phyloP scores from a whole-genome alignment of 1,140 invertebrate genomes.

The Papilio glaucus region DNA sequence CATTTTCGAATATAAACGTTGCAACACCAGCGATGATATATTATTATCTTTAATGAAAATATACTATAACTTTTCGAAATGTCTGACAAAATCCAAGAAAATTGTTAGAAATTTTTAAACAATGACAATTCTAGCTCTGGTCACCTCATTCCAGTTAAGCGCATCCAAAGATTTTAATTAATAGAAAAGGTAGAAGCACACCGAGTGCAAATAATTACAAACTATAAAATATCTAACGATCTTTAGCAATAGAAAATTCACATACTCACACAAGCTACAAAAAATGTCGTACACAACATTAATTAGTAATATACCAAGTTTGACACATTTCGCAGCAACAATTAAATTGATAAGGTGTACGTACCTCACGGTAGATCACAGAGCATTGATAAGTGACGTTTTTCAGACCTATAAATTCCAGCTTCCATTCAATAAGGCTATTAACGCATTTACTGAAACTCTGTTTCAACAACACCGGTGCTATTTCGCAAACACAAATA shows the following conservation, averaged over 20 bases:
- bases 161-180: too few species aligned
- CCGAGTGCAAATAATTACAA: not conserved
- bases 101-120: too few species aligned
- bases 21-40: too few species aligned
- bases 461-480: not conserved
- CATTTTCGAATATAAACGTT: too few species aligned
- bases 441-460: slow-evolving; percentile 14
- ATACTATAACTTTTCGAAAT: too few species aligned
- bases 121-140: too few species aligned
- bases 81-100: too few species aligned
- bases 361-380: not conserved
- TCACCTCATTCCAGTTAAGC: too few species aligned
- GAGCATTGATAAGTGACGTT: not conserved
- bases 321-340: not conserved
- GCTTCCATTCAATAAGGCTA: slow-evolving; percentile 18
- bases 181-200: too few species aligned
- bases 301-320: not conserved
- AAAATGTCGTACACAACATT: not conserved
- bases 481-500: slow-evolving; percentile 7
- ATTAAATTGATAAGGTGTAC: not conserved
- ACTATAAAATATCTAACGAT: not conserved
- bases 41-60: too few species aligned
- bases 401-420: not conserved
- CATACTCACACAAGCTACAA: not conserved
- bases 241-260: not conserved